phyloP scores from a whole-genome alignment of 2,888 invertebrate genomes.

The Hybos culiciformis region DNA sequence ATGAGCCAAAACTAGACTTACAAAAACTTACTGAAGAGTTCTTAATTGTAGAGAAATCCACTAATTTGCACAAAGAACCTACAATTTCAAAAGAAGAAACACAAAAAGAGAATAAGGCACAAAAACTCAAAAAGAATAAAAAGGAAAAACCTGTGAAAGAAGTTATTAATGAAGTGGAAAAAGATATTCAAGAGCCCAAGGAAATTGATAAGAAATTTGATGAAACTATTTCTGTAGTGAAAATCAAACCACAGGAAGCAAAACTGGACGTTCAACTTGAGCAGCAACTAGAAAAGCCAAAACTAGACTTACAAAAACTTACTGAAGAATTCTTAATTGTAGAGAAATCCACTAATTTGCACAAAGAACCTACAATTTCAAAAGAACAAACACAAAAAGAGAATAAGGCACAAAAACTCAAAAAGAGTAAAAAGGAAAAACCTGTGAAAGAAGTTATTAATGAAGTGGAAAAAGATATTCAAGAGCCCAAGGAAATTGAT shows the following conservation, averaged over 20 bases:
- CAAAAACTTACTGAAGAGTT: not conserved
- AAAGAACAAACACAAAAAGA: not conserved
- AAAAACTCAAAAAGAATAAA: too few species aligned
- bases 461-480: not conserved
- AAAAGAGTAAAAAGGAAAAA: too few species aligned
- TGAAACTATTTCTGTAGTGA: not conserved
- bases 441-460: not conserved
- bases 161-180: not conserved
- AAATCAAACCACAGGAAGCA: too few species aligned
- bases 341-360: not conserved
- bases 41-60: not conserved
- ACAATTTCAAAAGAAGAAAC: not conserved
- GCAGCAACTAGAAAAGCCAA: too few species aligned
- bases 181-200: not conserved
- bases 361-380: not conserved
- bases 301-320: too few species aligned
- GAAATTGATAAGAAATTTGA: not conserved
- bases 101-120: too few species aligned
- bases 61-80: not conserved
- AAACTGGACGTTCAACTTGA: too few species aligned
- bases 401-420: too few species aligned
- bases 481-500: not conserved
- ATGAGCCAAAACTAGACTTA: too few species aligned
- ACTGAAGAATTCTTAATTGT: not conserved
- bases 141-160: too few species aligned